Conservation (phyloP, 2,888 invertebrate species). For the Ryuthela nishihirai region DNA sequence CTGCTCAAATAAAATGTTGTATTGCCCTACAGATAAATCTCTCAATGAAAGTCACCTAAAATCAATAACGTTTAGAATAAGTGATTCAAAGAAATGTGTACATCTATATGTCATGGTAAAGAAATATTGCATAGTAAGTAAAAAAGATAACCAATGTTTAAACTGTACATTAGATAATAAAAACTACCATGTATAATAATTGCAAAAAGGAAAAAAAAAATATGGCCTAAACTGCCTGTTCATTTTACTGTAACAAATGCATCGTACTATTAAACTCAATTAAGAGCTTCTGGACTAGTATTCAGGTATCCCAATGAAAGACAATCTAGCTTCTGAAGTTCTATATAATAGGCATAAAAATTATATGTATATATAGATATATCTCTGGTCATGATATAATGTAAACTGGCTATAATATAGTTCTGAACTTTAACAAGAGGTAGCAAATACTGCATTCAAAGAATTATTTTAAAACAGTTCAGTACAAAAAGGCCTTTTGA, state of each 20-base stretch:
- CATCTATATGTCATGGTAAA: conserved; percentile 32
- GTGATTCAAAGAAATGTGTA: conserved; percentile 18
- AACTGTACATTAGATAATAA: conserved; percentile 35
- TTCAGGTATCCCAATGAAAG: conserved; percentile 37
- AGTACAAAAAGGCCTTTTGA: conserved; percentile 32
- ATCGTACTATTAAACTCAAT: conserved; percentile 29
- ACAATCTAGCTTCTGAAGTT: conserved; percentile 32
- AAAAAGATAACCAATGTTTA: conserved; percentile 33
- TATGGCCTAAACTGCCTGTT: conserved; percentile 26
- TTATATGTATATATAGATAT: conserved; percentile 36
- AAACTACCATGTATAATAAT: no score
- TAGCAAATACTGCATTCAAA: conserved; percentile 38
- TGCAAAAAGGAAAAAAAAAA: conserved; percentile 23
- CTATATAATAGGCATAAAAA: conserved; percentile 36
- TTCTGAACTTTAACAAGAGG: conserved; percentile 38
- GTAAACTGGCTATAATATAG: conserved; percentile 39
- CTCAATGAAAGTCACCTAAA: conserved; percentile 34
- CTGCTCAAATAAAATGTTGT: conserved; percentile 22
- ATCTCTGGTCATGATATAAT: conserved; percentile 36
- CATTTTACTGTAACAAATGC: no score
- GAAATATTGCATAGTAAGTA: conserved; percentile 37
- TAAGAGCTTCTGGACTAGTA: conserved; percentile 35
- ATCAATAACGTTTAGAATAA: conserved; percentile 12
- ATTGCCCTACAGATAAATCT: conserved; percentile 30
- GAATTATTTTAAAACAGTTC: conserved; percentile 36